Conservation (phyloP, 2,888 invertebrate genomes). For the Plusia festucae region DNA sequence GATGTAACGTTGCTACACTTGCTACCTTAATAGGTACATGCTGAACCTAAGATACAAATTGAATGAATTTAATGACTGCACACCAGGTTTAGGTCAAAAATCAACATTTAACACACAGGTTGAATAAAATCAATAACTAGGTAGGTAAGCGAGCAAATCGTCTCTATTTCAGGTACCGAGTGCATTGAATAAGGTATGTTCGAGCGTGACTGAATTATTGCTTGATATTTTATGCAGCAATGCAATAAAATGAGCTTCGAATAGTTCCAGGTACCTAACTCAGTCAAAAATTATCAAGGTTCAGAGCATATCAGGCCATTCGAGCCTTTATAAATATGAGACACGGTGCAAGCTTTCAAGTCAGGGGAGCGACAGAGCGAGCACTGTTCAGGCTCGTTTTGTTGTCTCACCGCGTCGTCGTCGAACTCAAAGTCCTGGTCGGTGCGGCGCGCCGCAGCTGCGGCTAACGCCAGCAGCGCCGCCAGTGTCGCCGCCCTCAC, state of each 20-base stretch:
- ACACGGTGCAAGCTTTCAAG: neutral
- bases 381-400: neutral
- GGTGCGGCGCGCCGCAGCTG: constrained; percentile 65
- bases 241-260: neutral
- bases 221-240: neutral
- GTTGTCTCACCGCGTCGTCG: constrained; percentile 77
- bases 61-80: neutral
- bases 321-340: neutral
- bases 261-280: constrained; percentile 6
- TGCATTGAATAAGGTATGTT: constrained; percentile 23
- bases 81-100: neutral
- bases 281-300: too few relatives aligned
- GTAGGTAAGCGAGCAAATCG: constrained; percentile 8
- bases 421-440: constrained; percentile 86
- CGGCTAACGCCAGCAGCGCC: constrained; percentile 65
- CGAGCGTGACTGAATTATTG: neutral
- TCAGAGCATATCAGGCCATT: too few relatives aligned
- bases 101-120: constrained; percentile 11
- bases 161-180: constrained; percentile 17
- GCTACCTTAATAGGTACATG: too few relatives aligned
- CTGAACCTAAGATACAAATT: too few relatives aligned
- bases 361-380: neutral
- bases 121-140: constrained; percentile 38
- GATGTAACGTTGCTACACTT: too few relatives aligned
- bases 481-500: constrained; percentile 60